A percentile compares a stretch with the other conserved stretches of the same genome.
Evolutionary conservation across 2,797 vertebrate genomes (phyloP).

Genomic region (Spea hammondii): DNA sequence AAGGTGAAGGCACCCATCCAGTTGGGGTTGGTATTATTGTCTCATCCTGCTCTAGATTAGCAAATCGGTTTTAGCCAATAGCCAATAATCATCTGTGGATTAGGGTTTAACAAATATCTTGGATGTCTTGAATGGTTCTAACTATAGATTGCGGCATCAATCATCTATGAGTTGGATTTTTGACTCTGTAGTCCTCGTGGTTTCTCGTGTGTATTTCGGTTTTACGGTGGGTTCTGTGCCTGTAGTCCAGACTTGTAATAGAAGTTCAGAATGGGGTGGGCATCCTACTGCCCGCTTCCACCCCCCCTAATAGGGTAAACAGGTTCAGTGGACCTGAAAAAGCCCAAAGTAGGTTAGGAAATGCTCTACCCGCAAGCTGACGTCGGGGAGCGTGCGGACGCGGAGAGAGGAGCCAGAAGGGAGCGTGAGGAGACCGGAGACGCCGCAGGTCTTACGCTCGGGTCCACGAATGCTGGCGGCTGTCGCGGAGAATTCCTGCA

Average conservation of each 20-base stretch:
- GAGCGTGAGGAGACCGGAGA: conserved; percentile 83
- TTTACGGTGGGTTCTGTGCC: background rate
- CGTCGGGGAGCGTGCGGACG: conserved; percentile 60
- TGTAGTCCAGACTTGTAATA: conserved; percentile 1
- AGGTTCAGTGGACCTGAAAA: conserved; percentile 79
- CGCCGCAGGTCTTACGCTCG: conserved; percentile 81
- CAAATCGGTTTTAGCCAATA: no score
- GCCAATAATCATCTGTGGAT: no score
- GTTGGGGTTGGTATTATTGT: no score
- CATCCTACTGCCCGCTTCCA: background rate
- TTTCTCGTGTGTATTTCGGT: no score
- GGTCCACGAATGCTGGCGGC: conserved; percentile 76
- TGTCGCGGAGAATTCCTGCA: conserved; percentile 85
- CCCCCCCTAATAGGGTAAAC: background rate
- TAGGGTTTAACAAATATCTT: no score
- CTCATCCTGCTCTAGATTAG: no score
- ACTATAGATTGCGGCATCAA: no score
- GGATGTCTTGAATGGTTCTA: no score
- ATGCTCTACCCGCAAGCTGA: conserved; percentile 60
- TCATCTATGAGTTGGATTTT: background rate
- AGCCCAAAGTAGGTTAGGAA: conserved; percentile 85
- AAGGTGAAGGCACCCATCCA: no score
- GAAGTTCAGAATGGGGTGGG: background rate
- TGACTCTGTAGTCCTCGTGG: background rate
- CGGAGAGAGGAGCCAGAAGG: conserved; percentile 73